phyloP scores from a whole-genome alignment of 2,113 vertebrate genomes.

The Osmerus mordax region DNA sequence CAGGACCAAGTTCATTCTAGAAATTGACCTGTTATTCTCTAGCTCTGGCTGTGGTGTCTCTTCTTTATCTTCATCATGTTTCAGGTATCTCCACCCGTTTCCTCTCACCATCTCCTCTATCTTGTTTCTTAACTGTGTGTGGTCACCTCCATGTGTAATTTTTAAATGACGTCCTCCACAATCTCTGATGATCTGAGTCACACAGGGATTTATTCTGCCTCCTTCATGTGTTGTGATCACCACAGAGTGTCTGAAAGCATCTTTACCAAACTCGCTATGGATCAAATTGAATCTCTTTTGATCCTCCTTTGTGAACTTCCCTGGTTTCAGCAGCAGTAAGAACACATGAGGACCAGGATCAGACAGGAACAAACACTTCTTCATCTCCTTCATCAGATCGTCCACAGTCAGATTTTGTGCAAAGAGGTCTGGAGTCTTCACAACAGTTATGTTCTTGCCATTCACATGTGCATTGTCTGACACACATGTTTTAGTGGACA shows the following conservation, averaged over 20 bases:
- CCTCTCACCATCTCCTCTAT: constrained; percentile 27
- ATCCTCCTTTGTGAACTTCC: neutral
- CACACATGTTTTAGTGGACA: neutral
- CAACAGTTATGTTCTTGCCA: neutral
- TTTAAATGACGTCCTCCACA: too few species aligned
- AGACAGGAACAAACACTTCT: neutral
- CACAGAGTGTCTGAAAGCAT: constrained; percentile 24
- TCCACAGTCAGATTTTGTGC: neutral
- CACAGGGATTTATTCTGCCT: fast-evolving
- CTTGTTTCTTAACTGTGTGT: constrained; percentile 17
- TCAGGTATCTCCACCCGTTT: constrained; percentile 31
- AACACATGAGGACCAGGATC: too few species aligned
- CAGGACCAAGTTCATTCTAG: constrained; percentile 40
- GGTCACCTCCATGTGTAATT: too few species aligned
- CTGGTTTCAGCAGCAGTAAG: too few species aligned
- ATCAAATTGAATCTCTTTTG: neutral
- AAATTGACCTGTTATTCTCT: neutral
- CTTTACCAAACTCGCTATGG: constrained; percentile 27
- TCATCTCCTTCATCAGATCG: neutral
- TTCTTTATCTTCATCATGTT: neutral
- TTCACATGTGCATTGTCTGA: neutral
- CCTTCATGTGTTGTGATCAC: constrained; percentile 9
- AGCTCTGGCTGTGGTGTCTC: neutral
- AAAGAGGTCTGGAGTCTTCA: constrained; percentile 22
- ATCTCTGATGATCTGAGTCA: too few species aligned